A percentile compares a stretch with the other conserved stretches of the same genome.
Conservation (phyloP, 2,113 vertebrate genomes). For the Puntigrus tetrazona region DNA sequence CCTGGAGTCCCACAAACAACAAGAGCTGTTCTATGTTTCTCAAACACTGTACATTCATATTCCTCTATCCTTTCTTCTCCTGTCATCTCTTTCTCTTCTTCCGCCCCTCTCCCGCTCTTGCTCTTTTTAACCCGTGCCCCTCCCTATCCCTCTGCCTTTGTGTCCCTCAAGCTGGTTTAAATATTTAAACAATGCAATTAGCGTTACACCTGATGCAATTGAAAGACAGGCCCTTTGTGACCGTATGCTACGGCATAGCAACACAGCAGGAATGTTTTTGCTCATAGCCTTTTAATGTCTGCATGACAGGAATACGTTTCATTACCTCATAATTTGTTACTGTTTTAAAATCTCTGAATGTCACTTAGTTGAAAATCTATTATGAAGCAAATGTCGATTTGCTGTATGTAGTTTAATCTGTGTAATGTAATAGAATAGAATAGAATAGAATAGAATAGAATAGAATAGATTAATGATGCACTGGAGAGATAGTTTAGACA, state of each 20-base stretch:
- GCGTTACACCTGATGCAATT: conserved; percentile 51
- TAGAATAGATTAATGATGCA: not conserved
- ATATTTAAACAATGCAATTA: conserved; percentile 61
- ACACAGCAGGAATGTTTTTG: conserved; percentile 20
- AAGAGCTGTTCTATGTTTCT: conserved; percentile 39
- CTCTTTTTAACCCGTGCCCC: conserved; percentile 1
- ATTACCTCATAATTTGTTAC: not conserved
- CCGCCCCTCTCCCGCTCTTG: not conserved
- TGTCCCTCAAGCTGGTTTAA: conserved; percentile 46
- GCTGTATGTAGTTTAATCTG: not conserved
- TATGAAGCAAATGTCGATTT: not conserved
- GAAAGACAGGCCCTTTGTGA: conserved; percentile 43
- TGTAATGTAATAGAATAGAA: not conserved
- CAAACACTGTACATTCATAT: conserved; percentile 30
- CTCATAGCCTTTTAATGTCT: conserved; percentile 11
- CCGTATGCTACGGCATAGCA: not conserved
- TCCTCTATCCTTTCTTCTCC: conserved; percentile 25
- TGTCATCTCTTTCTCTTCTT: conserved; percentile 19
- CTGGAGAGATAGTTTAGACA: too few relatives aligned
- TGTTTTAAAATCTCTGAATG: not conserved
- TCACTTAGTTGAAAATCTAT: not conserved
- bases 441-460: not conserved
- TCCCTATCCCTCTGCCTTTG: conserved; percentile 14
- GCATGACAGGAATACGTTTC: not conserved
- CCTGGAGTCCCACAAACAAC: conserved; percentile 42